Base-by-base conservation (phyloP, 2,113 vertebrate species). In the Helogale parvula region DNA sequence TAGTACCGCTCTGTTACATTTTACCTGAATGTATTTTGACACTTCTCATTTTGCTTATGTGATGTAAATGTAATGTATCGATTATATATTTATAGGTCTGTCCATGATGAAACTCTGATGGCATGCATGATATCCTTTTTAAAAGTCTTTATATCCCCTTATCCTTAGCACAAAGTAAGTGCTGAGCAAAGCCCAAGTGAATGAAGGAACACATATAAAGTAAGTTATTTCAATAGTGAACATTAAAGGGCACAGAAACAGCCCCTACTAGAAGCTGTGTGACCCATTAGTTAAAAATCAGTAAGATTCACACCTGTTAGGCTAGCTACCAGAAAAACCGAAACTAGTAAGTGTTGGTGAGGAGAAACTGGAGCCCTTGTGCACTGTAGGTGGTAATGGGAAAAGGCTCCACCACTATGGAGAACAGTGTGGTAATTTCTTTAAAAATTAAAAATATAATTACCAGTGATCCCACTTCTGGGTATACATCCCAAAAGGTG, bases 21-120 rank as follows among this genome's bases (percentile, higher is more conserved):
- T 16, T 63, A 95, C 23, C 16, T 77, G 29, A 89, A n/a, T 81
- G 6, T 50, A 63, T 90, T 93, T 97, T 71, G 60, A 90, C 45
- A 82, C 17, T 60, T 23, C 63, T 2, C 57, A 50, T 9, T 19
- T 77, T 33, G 13, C 21, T 60, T 57, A 38, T 29, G 8, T 86
- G 52, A 57, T 86, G 15, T 90, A 85, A 71, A n/a, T 79, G 7
- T 52, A 41, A 33, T 72, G 17, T 60, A 13, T 47, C 80, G 63
- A 45, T 21, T 72, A 33, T 92, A 15, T 77, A 86, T 93, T 57
- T 93, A 81, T 1, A 27, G n/a, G 3, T 31, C 23, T 82, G 68
- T 71, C 31, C 11, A n/a, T 79, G 50, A 86, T 52, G 82, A 57
- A 41, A 95, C 7, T 81, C 60, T 82, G 17, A 33, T n/a, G n/a